Base-by-base conservation (phyloP, 2,113 vertebrate genomes). In the Archocentrus centrarchus region DNA sequence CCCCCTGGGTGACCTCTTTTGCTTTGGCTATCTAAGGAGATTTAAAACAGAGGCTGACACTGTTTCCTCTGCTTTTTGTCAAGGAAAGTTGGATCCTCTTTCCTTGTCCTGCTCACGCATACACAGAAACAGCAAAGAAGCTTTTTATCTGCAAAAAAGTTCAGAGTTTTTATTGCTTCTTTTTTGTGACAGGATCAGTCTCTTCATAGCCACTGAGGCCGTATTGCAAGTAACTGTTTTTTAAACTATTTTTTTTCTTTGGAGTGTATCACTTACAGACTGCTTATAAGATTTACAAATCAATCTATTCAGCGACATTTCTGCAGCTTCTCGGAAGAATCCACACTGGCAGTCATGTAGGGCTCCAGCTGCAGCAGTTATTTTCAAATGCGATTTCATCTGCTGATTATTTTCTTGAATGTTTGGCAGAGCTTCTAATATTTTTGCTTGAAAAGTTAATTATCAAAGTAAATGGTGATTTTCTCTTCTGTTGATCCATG, bases 1-100 rank as follows among this genome's bases (percentile, higher is more conserved):
- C 63, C 80, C 84, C 84, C 73, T 9, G 77, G 70, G 77, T 91
- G 85, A 91, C 88, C 88, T 84, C 83, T 64, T 92, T 55, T 89
- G 77, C 77, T 79, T 44, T 50, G 83, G 75, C 78, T 80, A 83
- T 68, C 87, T 82, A 60, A 81, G 44, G 78, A 85, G 86, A 89
- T 89, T 90, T 85, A 88, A 64, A 59, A 60, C 47, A 44, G 63
- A 47, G 75, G 66, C 63, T 1, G 50, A 76, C 80, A 37, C 47
- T 83, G 79, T 83, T 81, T 83, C 77, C 80, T 75, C 77, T 60
- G 62, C 55, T 17, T 47, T 81, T 83, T 78, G 68, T 88, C 17
- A 3, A 44, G 78, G 22, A 32, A 70, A 63, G 30, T 70, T 83
- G n/a, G 17, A 30, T 9, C 1, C 3, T 3, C 37, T 44, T n/a